Evolutionary conservation across 2,888 invertebrate species (phyloP), one percentile per base, ranked within the genome.

Genomic region (Polia nebulosa): DNA sequence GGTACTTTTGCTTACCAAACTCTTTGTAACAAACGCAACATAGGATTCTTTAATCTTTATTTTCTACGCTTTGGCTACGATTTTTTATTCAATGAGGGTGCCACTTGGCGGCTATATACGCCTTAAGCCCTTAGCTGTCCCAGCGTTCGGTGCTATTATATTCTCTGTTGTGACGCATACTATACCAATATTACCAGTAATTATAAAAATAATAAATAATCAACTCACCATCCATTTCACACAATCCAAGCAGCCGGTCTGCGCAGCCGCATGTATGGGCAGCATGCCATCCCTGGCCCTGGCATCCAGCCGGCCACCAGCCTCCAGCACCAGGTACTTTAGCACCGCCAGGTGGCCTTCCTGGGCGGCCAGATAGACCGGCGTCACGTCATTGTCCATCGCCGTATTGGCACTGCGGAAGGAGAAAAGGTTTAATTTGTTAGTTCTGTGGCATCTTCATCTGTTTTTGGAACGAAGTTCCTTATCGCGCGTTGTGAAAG

Each of bases 301-400:
- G 2, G 98, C 97, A 88, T 98, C 98, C 66, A 98, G 94, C 34
- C 98, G 97, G 0, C 98, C 98, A 6, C 98, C 98, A 7, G 98
- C 98, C 90, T 98, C 97, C 85, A 97, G 95, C 71, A 98, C 98
- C 87, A 98, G 95, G 94, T 98, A 98, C 91, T 98, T 97, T 64
- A 98, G 96, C 53, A 98, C 98, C 55, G 98, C 98, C 85, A 98
- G 95, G 91, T 98, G 98, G 1, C 98, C 98, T 88, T 98, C 98
- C 93, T 98, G 98, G 1, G 98, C 98, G 15, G 98, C 98, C 87
- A 98, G 95, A 93, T 98, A 98, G 41, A 98, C 98, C 53, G 98
- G 98, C 41, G 98, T 98, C 84, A 98, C 98, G 92, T 98, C 98
- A 93, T 98, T 98, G 95, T 98, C 98, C 98, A 98, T 98, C 92